Base-by-base conservation (phyloP, 2,888 invertebrate species). In the Drosophila affinis region DNA sequence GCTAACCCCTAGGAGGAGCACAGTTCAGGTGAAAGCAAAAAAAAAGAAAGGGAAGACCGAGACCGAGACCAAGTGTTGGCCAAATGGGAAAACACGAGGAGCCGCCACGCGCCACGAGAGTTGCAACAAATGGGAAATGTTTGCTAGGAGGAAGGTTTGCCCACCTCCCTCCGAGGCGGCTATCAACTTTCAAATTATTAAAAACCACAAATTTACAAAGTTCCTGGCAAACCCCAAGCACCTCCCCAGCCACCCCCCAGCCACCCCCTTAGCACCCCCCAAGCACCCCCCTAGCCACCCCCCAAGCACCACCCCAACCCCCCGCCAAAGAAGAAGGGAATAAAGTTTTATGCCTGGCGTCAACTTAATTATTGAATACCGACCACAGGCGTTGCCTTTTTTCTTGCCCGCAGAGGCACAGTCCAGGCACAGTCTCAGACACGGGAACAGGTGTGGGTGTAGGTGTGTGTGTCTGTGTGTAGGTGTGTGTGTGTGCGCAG, bases 291-390 rank as follows among this genome's bases (percentile, higher is more conserved):
- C 21, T 21, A 2, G 4, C 24, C 24, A 0, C 24, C 24, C 24
- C 1, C 1, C 21, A 1, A 18, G 3, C 24, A 21, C 21, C 5
- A 24, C 24, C 4, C n/a, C n/a, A n/a, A 24, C 46, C 17, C 10
- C 21, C 7, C 39, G n/a, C n/a, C 29, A 24, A 24, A 7, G 27
- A 9, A 9, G 29, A 34, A 12, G 44, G 68, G 77, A 18, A 75
- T 75, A 81, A 82, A 85, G 73, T 82, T 82, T 79, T 72, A 49
- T 52, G 73, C 51, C 60, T 52, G 75, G 75, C 77, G 61, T 73
- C 79, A 87, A 87, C 78, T 82, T 87, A 82, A 87, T 82, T 82
- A 82, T 82, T 82, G 82, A 79, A 81, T 75, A 73, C 72, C 39
- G 77, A 73, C 72, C 39, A 72, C 39, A 72, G 56, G 48, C 64